phyloP scores from a whole-genome alignment of 2,888 invertebrate species.

The Oxyscelio sp. region DNA sequence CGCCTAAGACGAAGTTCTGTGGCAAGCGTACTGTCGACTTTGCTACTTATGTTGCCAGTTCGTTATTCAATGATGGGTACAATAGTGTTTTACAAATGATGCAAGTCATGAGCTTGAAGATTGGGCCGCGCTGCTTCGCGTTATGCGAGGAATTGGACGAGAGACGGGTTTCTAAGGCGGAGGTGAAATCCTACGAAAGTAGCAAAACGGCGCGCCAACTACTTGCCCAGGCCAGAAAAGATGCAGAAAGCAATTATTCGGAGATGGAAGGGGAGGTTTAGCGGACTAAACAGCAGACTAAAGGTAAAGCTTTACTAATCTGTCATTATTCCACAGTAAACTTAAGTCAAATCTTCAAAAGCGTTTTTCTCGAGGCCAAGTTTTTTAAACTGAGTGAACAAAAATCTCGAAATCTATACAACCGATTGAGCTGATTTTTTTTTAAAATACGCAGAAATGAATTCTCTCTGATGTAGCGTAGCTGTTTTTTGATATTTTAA shows the following conservation, averaged over 20 bases:
- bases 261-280: constrained; percentile 33
- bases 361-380: constrained; percentile 23
- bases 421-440: constrained; percentile 23
- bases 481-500: constrained; percentile 19
- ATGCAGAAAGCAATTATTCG: constrained; percentile 33
- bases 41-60: constrained; percentile 7
- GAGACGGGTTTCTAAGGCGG: constrained; percentile 31
- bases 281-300: constrained; percentile 26
- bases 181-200: constrained; percentile 18
- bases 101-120: constrained; percentile 35
- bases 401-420: constrained; percentile 8
- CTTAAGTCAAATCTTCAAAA: constrained; percentile 21
- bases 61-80: constrained; percentile 46
- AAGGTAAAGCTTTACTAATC: constrained; percentile 19
- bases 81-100: constrained; percentile 46
- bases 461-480: constrained; percentile 11
- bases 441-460: constrained; percentile 6
- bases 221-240: constrained; percentile 27
- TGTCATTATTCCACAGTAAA: constrained; percentile 14
- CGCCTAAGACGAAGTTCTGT: constrained; percentile 66
- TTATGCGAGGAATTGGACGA: constrained; percentile 32
- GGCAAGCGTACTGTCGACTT: constrained; percentile 40
- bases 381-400: constrained; percentile 15
- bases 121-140: constrained; percentile 24
- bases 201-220: constrained; percentile 35